Evolutionary conservation across 2,888 invertebrate species (phyloP).

Genomic region (Poecilobothrus nobilitatus): DNA sequence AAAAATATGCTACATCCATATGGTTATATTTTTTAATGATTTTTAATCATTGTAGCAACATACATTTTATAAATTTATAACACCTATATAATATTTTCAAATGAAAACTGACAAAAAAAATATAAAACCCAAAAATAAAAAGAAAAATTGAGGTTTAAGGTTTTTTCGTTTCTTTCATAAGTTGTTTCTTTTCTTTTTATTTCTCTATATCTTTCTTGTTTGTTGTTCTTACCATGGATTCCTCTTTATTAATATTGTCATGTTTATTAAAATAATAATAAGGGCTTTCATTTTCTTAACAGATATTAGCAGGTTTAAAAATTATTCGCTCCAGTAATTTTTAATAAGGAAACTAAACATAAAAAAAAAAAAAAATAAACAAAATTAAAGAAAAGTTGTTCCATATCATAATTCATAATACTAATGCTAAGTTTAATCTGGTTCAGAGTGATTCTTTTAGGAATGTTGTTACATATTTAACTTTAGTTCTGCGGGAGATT

Average conservation of each 20-base stretch:
- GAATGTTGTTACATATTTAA: too few relatives aligned
- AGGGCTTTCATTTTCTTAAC: background rate
- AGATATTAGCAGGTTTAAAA: background rate
- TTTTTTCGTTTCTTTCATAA: background rate
- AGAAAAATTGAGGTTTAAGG: background rate
- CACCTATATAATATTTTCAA: background rate
- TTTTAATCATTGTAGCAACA: too few relatives aligned
- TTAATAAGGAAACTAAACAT: background rate
- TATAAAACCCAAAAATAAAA: background rate
- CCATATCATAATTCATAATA: too few relatives aligned
- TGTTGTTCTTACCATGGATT: background rate
- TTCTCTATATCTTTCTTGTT: background rate
- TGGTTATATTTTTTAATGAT: too few relatives aligned
- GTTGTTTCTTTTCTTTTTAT: too few relatives aligned
- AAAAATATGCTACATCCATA: too few relatives aligned
- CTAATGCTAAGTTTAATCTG: too few relatives aligned
- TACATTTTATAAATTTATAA: background rate
- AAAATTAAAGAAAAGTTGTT: too few relatives aligned
- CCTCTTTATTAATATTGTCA: constrained; percentile 1
- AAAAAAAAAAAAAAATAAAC: background rate
- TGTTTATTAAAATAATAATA: constrained; percentile 3
- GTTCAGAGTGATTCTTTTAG: too few relatives aligned
- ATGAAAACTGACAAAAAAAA: background rate
- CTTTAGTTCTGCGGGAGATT: too few relatives aligned
- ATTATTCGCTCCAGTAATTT: constrained; percentile 1